Percentiles rank a stretch among this genome's conserved stretches.
Evolutionary conservation across 1,140 invertebrate genomes (phyloP).

Genomic region (Gryon sp.): DNA sequence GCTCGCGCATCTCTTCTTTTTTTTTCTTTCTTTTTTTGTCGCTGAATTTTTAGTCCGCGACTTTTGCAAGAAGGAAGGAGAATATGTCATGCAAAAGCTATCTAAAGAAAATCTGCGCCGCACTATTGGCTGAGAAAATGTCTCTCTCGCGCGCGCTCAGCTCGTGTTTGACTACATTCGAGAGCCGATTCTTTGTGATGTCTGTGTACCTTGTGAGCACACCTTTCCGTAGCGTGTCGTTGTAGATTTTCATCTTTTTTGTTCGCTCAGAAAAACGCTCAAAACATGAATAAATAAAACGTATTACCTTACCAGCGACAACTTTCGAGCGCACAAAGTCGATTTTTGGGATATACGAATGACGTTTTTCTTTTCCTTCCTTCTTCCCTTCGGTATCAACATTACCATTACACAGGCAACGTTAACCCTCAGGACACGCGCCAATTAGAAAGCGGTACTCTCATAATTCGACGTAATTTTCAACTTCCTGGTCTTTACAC

Average conservation of each 20-base stretch:
- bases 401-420: background rate
- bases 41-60: conserved; percentile 24
- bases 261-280: conserved; percentile 5
- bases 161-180: conserved; percentile 51
- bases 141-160: too few relatives aligned
- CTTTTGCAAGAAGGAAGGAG: conserved; percentile 34
- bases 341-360: conserved; percentile 5
- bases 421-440: conserved; percentile 20
- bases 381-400: background rate
- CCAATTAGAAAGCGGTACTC: conserved; percentile 30
- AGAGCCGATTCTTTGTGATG: conserved; percentile 50
- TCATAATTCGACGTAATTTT: conserved; percentile 33
- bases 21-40: conserved; percentile 5
- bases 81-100: conserved; percentile 50
- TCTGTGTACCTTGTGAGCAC: conserved; percentile 40
- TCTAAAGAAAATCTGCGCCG: conserved; percentile 50
- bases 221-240: conserved; percentile 43
- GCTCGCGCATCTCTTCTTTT: conserved; percentile 41
- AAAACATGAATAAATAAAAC: conserved; percentile 43
- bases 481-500: conserved; percentile 18
- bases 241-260: conserved; percentile 39
- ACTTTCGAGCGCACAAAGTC: background rate
- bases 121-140: conserved; percentile 43
- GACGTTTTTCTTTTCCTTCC: too few relatives aligned
- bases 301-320: conserved; percentile 23